Evolutionary conservation across 2,113 vertebrate species (phyloP), one percentile per base, ranked within the genome.

Genomic region (Ptilonorhynchus violaceus): DNA sequence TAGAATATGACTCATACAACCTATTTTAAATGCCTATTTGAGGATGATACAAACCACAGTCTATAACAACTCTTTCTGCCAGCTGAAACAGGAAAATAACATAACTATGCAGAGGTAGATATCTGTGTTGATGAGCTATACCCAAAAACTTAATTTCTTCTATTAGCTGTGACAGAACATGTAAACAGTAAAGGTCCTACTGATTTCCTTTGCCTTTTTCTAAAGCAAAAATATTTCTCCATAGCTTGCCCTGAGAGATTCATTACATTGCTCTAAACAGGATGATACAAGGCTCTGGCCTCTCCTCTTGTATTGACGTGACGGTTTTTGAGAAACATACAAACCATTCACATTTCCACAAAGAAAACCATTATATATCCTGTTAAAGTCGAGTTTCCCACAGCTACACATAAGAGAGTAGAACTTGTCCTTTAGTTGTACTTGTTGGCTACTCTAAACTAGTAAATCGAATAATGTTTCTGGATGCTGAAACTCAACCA

Each of bases 301-400:
- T 70, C 35, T 59, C 6, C 10, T 87, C 41, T 27, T 39, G 18
- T 37, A 46, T 2, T 47, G 23, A 46, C 0, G 0, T 75, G 42
- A 52, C 15, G 25, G 3, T 21, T 70, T 75, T 67, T 75, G 39
- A 91, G 44, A 16, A 42, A 62, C 52, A 56, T 25, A 17, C 10
- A 63, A 90, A 39, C 13, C 28, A 27, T 79, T 87, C 10, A 52
- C 4, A 7, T 83, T 84, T 76, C 15, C 52, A 84, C 62, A 49
- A 70, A 52, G 33, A 15, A 70, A 79, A 47, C 7, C 7, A 9
- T 50, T 66, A 9, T 42, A 33, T 42, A 6, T 49, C 13, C 27
- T 56, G 15, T 17, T n/a, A 76, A 58, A 84, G 18, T 52, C 52
- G 62, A 31, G 15, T 58, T 80, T 80, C n/a, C 30, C 37, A 49